Evolutionary conservation across 2,888 invertebrate genomes (phyloP).

Genomic region (Nomada flava): DNA sequence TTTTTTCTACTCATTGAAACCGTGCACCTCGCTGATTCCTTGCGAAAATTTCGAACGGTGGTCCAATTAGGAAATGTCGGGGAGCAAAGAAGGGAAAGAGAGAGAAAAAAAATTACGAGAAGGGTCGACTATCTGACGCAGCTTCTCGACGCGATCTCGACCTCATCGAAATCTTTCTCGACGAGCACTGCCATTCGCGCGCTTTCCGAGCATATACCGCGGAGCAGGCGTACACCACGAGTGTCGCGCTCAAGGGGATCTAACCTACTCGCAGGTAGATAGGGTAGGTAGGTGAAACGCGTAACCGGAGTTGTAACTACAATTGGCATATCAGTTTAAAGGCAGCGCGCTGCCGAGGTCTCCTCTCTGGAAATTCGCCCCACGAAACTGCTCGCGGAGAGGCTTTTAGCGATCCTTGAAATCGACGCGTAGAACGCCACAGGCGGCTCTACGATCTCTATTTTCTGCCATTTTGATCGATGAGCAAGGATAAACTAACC

Average conservation of each 20-base stretch:
- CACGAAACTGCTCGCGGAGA: not conserved
- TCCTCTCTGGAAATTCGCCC: slow-evolving; percentile 62
- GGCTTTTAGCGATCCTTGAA: slow-evolving; percentile 4
- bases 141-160: slow-evolving; percentile 42
- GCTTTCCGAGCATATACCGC: slow-evolving; percentile 49
- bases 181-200: slow-evolving; percentile 71
- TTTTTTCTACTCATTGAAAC: slow-evolving; percentile 2
- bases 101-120: too few relatives aligned
- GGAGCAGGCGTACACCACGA: slow-evolving; percentile 43
- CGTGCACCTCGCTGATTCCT: not conserved
- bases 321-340: slow-evolving; percentile 73
- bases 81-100: not conserved
- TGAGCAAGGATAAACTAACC: slow-evolving; percentile 32
- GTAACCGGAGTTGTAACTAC: slow-evolving; percentile 63
- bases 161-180: slow-evolving; percentile 53
- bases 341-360: slow-evolving; percentile 41
- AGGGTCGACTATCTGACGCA: not conserved
- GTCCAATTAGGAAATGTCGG: slow-evolving; percentile 16
- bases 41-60: slow-evolving; percentile 3
- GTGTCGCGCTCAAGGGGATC: slow-evolving; percentile 41
- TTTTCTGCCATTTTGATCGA: slow-evolving; percentile 35
- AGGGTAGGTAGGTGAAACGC: slow-evolving; percentile 29
- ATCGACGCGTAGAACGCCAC: slow-evolving; percentile 5
- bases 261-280: slow-evolving; percentile 45
- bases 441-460: slow-evolving; percentile 15